Evolutionary conservation across 1,140 invertebrate species (phyloP).

Genomic region (Cyclargus thomasi): DNA sequence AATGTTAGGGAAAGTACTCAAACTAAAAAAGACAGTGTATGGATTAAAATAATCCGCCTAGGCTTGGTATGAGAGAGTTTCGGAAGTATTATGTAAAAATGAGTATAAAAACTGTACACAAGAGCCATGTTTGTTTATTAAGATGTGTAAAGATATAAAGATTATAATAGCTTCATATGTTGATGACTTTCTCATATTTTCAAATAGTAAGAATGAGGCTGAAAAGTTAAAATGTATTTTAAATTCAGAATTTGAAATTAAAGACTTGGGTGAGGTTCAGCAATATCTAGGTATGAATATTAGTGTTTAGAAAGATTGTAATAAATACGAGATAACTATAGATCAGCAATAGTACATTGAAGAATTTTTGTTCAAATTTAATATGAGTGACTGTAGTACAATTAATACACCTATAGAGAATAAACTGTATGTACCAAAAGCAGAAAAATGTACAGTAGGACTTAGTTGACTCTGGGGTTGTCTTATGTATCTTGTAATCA

Average conservation of each 20-base stretch:
- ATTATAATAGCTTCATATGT: conserved; percentile 18
- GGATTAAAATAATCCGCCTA: conserved; percentile 18
- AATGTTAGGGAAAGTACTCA: conserved; percentile 12
- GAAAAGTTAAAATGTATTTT: conserved; percentile 17
- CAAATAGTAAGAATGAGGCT: neutral
- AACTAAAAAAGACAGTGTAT: neutral
- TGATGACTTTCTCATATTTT: conserved; percentile 16
- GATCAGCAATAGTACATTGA: conserved; percentile 27
- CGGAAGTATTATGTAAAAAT: conserved; percentile 8
- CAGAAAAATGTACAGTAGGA: conserved; percentile 9
- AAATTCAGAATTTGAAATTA: conserved; percentile 15
- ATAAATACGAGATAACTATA: conserved; percentile 7
- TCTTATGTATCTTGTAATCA: conserved; percentile 13
- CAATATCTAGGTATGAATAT: conserved; percentile 14
- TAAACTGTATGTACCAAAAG: conserved; percentile 16
- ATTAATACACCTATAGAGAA: conserved; percentile 22
- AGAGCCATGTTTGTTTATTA: conserved; percentile 16
- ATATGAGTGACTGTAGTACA: conserved; percentile 30
- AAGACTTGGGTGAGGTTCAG: conserved; percentile 11
- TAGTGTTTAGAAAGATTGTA: conserved; percentile 5
- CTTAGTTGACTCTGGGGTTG: conserved; percentile 18
- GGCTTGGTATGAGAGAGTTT: conserved; percentile 9
- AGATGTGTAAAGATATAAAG: conserved; percentile 1
- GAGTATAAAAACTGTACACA: conserved; percentile 10
- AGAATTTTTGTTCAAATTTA: conserved; percentile 25